phyloP scores from a whole-genome alignment of 1,140 invertebrate genomes.

The Callitettix versicolor region DNA sequence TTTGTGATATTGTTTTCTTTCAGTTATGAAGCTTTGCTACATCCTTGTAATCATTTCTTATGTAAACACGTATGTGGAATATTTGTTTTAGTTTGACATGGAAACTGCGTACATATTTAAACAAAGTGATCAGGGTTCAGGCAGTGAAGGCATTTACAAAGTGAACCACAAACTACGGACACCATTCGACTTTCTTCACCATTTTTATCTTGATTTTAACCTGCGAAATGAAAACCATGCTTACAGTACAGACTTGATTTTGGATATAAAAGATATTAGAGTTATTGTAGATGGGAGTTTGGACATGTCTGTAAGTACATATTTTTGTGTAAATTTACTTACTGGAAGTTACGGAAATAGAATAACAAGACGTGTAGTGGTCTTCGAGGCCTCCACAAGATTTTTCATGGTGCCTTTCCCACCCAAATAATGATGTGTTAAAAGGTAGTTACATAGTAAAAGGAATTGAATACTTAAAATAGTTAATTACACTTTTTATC shows the following conservation, averaged over 20 bases:
- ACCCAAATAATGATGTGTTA: too few species aligned
- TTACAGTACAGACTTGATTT: slow-evolving; percentile 37
- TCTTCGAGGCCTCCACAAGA: too few species aligned
- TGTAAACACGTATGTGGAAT: too few species aligned
- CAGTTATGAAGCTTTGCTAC: too few species aligned
- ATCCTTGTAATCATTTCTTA: too few species aligned
- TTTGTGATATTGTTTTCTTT: too few species aligned
- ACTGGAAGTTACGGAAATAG: too few species aligned
- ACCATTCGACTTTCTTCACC: slow-evolving; percentile 38
- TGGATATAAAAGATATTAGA: slow-evolving; percentile 34
- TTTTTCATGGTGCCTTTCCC: too few species aligned
- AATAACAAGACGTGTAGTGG: too few species aligned
- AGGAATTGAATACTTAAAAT: too few species aligned
- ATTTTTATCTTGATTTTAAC: slow-evolving; percentile 35
- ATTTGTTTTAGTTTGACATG: slow-evolving; percentile 27
- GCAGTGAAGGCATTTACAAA: slow-evolving; percentile 32
- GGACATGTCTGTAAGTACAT: slow-evolving; percentile 32
- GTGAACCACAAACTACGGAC: slow-evolving; percentile 40
- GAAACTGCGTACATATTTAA: slow-evolving; percentile 38
- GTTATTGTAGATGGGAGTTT: slow-evolving; percentile 36
- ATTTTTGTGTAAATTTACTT: too few species aligned
- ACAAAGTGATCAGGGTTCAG: slow-evolving; percentile 28
- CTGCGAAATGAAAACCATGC: slow-evolving; percentile 41
- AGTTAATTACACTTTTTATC: neutral
- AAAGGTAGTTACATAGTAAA: too few species aligned